Evolutionary conservation across 2,113 vertebrate species (phyloP).

Genomic region (Pelobates fuscus): DNA sequence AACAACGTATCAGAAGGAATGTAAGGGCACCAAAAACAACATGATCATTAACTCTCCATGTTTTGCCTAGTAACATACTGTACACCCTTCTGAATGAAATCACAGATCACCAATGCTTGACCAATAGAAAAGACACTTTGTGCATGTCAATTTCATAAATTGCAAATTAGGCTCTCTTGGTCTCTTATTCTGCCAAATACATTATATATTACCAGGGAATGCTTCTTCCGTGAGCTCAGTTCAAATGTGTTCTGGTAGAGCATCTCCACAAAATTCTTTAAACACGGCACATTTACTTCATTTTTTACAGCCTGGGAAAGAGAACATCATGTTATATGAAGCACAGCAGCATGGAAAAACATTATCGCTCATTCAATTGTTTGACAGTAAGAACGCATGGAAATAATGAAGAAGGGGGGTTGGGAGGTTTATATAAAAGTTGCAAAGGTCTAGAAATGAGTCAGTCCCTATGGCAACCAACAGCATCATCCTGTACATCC

Average conservation of each 20-base stretch:
- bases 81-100: too few relatives aligned
- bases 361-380: not conserved
- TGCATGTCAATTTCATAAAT: too few relatives aligned
- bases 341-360: not conserved
- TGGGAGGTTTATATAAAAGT: not conserved
- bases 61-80: too few relatives aligned
- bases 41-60: too few relatives aligned
- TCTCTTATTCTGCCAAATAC: too few relatives aligned
- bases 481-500: too few relatives aligned
- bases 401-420: not conserved
- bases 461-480: too few relatives aligned
- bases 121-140: too few relatives aligned
- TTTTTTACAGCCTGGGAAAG: conserved; percentile 94
- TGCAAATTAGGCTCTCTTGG: too few relatives aligned
- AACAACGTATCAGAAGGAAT: too few relatives aligned
- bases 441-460: not conserved
- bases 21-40: too few relatives aligned
- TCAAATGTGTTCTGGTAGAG: conserved; percentile 98
- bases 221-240: conserved; percentile 97
- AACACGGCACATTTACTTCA: conserved; percentile 98
- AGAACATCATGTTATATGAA: not conserved
- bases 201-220: conserved; percentile 84
- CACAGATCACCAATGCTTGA: too few relatives aligned
- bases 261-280: conserved; percentile 99
- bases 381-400: not conserved